phyloP scores from a whole-genome alignment of 2,888 invertebrate genomes.

The Caenorhabditis sulstoni region DNA sequence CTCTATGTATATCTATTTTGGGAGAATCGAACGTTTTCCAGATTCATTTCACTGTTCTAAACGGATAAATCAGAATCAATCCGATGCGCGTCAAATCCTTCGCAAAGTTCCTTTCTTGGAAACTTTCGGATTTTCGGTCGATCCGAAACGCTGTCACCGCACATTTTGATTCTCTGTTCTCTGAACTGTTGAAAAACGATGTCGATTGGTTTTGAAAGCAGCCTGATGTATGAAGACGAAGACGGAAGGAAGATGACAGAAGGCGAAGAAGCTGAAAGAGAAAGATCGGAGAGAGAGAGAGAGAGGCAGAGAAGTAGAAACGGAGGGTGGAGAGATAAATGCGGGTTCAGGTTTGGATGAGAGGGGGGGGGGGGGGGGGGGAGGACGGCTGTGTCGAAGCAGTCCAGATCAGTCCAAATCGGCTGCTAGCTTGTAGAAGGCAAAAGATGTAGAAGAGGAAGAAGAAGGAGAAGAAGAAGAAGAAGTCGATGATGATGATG shows the following conservation, averaged over 20 bases:
- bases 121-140: not conserved
- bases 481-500: slow-evolving; percentile 28
- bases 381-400: slow-evolving; percentile 46
- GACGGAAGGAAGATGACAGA: slow-evolving; percentile 6
- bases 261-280: no score
- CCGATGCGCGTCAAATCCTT: no score
- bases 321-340: slow-evolving; percentile 36
- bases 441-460: slow-evolving; percentile 8
- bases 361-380: no score
- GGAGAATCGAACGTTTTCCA: no score
- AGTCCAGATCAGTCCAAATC: slow-evolving; percentile 58
- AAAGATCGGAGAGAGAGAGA: no score
- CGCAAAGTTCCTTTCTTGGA: not conserved
- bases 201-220: slow-evolving; percentile 47
- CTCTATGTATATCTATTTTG: no score
- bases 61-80: no score
- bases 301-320: slow-evolving; percentile 11
- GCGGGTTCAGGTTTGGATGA: slow-evolving; percentile 60
- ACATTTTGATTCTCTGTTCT: not conserved
- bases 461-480: slow-evolving; percentile 30
- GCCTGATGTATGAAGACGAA: slow-evolving; percentile 48
- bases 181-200: slow-evolving; percentile 33
- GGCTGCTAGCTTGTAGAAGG: slow-evolving; percentile 19
- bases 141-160: no score
- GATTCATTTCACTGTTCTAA: no score